Evolutionary conservation across 2,888 invertebrate species (phyloP), one percentile per base, ranked within the genome.

Genomic region (Brassicogethes aeneus): DNA sequence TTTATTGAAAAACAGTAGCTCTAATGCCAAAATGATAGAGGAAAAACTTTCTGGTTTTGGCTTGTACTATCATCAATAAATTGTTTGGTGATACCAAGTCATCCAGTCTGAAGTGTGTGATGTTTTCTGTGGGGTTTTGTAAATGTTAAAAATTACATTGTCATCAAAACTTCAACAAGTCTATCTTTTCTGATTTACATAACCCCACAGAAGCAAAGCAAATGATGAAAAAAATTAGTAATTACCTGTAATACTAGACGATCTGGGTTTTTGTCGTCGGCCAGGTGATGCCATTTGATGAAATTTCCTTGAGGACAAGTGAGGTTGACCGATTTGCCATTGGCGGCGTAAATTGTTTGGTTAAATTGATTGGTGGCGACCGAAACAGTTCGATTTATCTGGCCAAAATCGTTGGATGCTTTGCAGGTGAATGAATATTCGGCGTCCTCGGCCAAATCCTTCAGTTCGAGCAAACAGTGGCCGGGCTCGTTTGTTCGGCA

Each of bases 341-440:
- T 23, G 5, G 10, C 5, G 10, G 5, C 23, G 10, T 23, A 23
- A 23, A 23, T 23, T 7, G 5, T 23, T 23, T 23, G 5, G 10
- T 5, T 23, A 23, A 23, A 23, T 5, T 23, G 5, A 23, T 5
- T 7, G 10, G 10, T 23, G 23, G 5, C 23, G 10, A 10, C 23
- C 5, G 10, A 7, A 7, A 23, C 10, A 23, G 78, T 80, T 56
- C 80, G 79, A 16, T 78, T 72, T 43, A 90, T 80, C 56, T 85
- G 83, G 1, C 87, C 93, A 39, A 80, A 66, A 2, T 70, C 65
- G 62, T 94, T 96, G 67, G 84, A 85, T 2, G 90, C 83, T 33
- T 77, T 70, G 60, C 95, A 95, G 0, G 82, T 86, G 62, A 52
- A 82, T 79, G 1, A 90, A 94, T 39, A 79, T 77, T 95, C 95